Percentiles rank a stretch among this genome's conserved stretches.
phyloP scores from a whole-genome alignment of 2,113 vertebrate species.

The Oncorhynchus clarkii region DNA sequence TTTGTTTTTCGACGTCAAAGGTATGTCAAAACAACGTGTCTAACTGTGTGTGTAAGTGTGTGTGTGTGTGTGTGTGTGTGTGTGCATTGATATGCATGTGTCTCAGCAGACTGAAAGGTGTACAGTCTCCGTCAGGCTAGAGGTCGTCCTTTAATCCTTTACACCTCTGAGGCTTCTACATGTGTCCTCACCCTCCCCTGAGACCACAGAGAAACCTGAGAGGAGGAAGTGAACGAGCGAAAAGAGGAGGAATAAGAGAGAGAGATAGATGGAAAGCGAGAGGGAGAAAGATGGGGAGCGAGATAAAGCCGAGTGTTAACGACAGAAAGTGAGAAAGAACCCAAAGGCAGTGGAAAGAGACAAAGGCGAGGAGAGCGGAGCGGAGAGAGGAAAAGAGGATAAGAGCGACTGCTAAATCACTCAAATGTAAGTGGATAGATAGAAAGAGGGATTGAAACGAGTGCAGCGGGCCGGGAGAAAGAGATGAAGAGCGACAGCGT shows the following conservation, averaged over 20 bases:
- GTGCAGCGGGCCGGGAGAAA: not conserved
- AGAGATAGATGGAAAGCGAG: no score
- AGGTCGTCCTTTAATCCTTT: no score
- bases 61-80: not conserved
- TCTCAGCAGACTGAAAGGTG: not conserved
- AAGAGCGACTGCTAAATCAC: not conserved
- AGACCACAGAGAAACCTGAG: not conserved
- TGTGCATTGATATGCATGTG: not conserved
- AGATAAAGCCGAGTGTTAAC: not conserved
- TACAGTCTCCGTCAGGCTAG: not conserved
- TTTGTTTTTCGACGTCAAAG: constrained; percentile 27
- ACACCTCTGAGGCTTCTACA: no score
- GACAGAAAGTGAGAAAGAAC: not conserved
- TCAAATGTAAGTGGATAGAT: no score
- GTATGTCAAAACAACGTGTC: constrained; percentile 4
- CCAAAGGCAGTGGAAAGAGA: not conserved
- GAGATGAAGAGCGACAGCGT: not conserved
- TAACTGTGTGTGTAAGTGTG: not conserved
- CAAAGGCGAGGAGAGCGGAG: not conserved
- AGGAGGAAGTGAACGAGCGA: not conserved
- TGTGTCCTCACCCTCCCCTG: no score
- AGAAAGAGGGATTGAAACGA: no score
- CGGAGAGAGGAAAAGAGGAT: not conserved
- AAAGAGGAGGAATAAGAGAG: not conserved
- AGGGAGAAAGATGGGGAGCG: no score